Conservation (phyloP, 2,113 vertebrate genomes). For the Perognathus longimembris region DNA sequence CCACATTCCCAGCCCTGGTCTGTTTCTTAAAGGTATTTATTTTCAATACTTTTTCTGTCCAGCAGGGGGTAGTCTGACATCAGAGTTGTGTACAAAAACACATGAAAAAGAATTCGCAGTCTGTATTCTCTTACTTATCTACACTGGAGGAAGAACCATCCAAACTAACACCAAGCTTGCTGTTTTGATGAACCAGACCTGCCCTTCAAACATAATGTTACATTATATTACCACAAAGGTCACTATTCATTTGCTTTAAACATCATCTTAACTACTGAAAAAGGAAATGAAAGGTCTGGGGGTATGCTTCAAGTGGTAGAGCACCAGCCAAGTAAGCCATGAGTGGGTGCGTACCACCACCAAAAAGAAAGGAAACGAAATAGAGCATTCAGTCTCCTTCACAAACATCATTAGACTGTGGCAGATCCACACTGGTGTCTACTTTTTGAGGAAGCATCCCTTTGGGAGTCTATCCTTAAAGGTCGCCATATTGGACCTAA, state of each 20-base stretch:
- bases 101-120: background rate
- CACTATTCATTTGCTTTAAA: slow-evolving; percentile 78
- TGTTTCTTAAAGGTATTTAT: background rate
- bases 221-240: slow-evolving; percentile 81
- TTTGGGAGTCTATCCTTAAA: background rate
- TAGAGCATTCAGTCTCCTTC: slow-evolving; percentile 63
- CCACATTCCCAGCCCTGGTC: too few species aligned
- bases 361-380: slow-evolving; percentile 35
- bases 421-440: slow-evolving; percentile 18
- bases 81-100: slow-evolving; percentile 61
- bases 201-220: slow-evolving; percentile 79
- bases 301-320: too few species aligned
- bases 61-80: slow-evolving; percentile 85
- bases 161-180: slow-evolving; percentile 76
- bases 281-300: slow-evolving; percentile 55
- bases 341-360: too few species aligned
- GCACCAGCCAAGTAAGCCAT: too few species aligned
- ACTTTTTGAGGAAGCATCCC: background rate
- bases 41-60: slow-evolving; percentile 60
- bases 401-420: slow-evolving; percentile 15
- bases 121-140: slow-evolving; percentile 67
- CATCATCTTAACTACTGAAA: slow-evolving; percentile 71
- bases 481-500: background rate
- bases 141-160: slow-evolving; percentile 71
- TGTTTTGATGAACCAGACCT: slow-evolving; percentile 82